These are phyloP conservation scores for Rhorus exstirpatorius DNA, from an alignment of 2,888 invertebrate species.

Conservation along the genomic window DNA sequence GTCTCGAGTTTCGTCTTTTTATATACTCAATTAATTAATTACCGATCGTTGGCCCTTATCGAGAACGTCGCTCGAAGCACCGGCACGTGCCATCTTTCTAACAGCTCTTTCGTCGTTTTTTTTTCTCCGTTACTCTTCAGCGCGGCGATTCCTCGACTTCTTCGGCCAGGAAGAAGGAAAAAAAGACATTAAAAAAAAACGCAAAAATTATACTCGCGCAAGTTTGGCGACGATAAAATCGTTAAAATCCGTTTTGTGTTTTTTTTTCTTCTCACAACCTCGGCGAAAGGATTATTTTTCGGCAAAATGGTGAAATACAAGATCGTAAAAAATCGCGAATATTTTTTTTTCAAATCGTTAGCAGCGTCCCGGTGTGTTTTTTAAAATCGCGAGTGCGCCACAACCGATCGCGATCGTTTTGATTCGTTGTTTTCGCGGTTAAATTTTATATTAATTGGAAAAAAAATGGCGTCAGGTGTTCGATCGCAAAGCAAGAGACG, in stretches of 20 bases:
- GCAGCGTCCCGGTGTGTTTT: too few relatives aligned
- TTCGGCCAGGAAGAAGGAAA: background rate
- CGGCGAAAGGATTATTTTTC: too few relatives aligned
- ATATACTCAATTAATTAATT: conserved; percentile 58
- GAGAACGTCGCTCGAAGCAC: background rate
- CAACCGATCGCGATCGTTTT: background rate
- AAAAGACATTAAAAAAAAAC: background rate
- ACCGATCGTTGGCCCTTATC: conserved; percentile 47
- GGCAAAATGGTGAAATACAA: too few relatives aligned
- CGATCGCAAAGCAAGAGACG: conserved; percentile 19
- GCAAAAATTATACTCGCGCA: too few relatives aligned
- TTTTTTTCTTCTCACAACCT: too few relatives aligned
- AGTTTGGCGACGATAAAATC: too few relatives aligned
- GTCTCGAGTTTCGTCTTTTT: conserved; percentile 39
- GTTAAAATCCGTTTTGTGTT: too few relatives aligned
- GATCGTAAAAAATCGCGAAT: too few relatives aligned
- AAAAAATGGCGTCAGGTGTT: conserved; percentile 49
- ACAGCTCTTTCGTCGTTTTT: too few relatives aligned
- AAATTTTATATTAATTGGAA: background rate
- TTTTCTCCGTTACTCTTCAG: background rate
- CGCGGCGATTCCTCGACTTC: too few relatives aligned
- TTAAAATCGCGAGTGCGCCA: too few relatives aligned
- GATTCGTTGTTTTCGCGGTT: background rate
- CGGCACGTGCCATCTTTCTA: conserved; percentile 38
- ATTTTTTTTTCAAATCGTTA: too few relatives aligned